phyloP scores from a whole-genome alignment of 1,140 invertebrate genomes.

The Harpegnathos saltator region DNA sequence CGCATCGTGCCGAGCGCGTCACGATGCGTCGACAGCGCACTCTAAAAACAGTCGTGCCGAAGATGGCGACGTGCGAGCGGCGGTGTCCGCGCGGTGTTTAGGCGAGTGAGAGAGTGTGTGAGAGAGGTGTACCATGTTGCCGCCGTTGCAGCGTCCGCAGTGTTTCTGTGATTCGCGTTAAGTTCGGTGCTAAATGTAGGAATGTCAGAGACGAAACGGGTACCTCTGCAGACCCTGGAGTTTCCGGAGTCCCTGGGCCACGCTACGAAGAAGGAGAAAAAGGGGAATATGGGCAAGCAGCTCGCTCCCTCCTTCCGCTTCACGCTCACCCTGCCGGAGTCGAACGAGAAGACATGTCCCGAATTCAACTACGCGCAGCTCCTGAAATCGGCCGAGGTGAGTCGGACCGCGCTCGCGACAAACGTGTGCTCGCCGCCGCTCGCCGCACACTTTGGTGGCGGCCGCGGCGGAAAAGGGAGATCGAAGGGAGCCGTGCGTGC shows the following conservation, averaged over 20 bases:
- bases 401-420: slow-evolving; percentile 66
- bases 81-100: slow-evolving; percentile 79
- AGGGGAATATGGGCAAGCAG: slow-evolving; percentile 85
- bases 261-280: slow-evolving; percentile 84
- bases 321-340: slow-evolving; percentile 87
- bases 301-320: slow-evolving; percentile 87
- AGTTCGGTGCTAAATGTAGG: slow-evolving; percentile 77
- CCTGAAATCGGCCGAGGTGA: slow-evolving; percentile 88
- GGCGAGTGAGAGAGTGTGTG: slow-evolving; percentile 62
- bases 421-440: neutral
- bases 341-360: slow-evolving; percentile 88
- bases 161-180: slow-evolving; percentile 77
- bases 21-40: slow-evolving; percentile 77
- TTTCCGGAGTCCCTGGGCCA: slow-evolving; percentile 81
- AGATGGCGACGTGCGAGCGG: slow-evolving; percentile 82
- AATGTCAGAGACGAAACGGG: slow-evolving; percentile 87
- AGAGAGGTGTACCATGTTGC: slow-evolving; percentile 76
- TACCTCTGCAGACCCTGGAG: slow-evolving; percentile 84
- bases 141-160: slow-evolving; percentile 68
- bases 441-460: too few relatives aligned
- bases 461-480: neutral
- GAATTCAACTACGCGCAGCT: slow-evolving; percentile 89
- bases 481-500: slow-evolving; percentile 24
- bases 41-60: slow-evolving; percentile 83
- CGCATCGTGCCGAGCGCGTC: slow-evolving; percentile 51